A percentile compares a stretch with the other conserved stretches of the same genome.
phyloP scores from a whole-genome alignment of 1,140 invertebrate species.

The Musca domestica region DNA sequence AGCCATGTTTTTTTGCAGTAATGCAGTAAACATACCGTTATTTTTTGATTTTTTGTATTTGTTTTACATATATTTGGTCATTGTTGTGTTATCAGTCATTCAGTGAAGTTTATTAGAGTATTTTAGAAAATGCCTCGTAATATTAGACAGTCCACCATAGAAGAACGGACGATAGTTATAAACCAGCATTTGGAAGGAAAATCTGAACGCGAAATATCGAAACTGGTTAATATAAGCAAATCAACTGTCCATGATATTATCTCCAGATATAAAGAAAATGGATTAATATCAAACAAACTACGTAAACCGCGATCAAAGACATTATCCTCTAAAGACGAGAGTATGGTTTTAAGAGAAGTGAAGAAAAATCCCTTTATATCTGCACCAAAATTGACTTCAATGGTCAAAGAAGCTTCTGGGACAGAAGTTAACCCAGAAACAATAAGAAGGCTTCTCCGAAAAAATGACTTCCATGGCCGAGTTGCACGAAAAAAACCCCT shows the following conservation, averaged over 20 bases:
- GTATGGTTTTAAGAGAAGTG: neutral
- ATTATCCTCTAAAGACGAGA: neutral
- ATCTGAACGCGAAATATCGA: slow-evolving; percentile 12
- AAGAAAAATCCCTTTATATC: slow-evolving; percentile 12
- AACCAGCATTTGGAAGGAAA: too few relatives aligned
- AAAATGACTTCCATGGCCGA: slow-evolving; percentile 22
- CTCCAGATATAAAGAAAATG: neutral
- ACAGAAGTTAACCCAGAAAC: neutral
- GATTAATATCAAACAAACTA: neutral
- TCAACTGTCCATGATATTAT: slow-evolving; percentile 20
- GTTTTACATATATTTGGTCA: too few relatives aligned
- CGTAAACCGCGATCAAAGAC: neutral
- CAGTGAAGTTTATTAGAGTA: too few relatives aligned
- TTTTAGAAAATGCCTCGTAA: too few relatives aligned
- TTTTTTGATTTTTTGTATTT: too few relatives aligned
- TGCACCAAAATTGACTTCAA: neutral
- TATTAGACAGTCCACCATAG: too few relatives aligned
- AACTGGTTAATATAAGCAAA: slow-evolving; percentile 9
- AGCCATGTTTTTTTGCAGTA: too few relatives aligned
- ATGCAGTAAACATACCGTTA: too few relatives aligned
- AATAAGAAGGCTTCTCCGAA: too few relatives aligned
- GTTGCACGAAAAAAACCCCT: slow-evolving; percentile 14
- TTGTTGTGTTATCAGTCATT: too few relatives aligned
- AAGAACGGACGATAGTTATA: too few relatives aligned
- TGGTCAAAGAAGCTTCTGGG: neutral